Evolutionary conservation across 2,113 vertebrate species (phyloP), one percentile per base, ranked within the genome.

Genomic region (Podarcis raffonei): DNA sequence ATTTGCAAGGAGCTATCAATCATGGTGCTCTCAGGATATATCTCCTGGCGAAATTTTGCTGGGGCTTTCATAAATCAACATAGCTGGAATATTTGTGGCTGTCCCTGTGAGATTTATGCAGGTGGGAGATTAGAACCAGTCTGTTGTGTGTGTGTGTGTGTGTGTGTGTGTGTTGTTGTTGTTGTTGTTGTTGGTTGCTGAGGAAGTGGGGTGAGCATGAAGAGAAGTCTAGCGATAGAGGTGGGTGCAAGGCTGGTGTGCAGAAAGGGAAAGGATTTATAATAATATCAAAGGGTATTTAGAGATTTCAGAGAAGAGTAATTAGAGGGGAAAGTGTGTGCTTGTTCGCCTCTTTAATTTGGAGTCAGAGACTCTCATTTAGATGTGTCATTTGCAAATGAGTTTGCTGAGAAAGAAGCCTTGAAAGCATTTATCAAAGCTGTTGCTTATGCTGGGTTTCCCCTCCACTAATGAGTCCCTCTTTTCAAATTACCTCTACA

Each of bases 51-150:
- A 90, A 92, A 93, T 95, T 93, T 94, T 94, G 93, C 93, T 91
- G 80, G 82, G 91, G 93, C 93, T 89, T 91, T 94, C 92, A 96
- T 97, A 97, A 97, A 97, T 98, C 97, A 97, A 92, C 95, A 96
- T 95, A 95, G 94, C 96, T 96, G 95, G 96, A 96, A 97, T 97
- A 97, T 97, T 97, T 97, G 96, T 95, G 95, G 96, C 96, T 93
- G 92, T 96, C 96, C 95, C 94, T 93, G 92, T 91, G 93, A 97
- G 97, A 97, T 97, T 97, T 97, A 97, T 97, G 96, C 92, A 89
- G 91, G 94, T 95, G 93, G 94, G 95, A 96, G 96, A 97, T 97
- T 96, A 96, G 95, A 97, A 93, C 94, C 93, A 91, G 86, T 97
- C 96, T 96, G 95, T 97, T 95, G 95, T 48, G 48, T 48, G 48